A percentile compares a stretch with the other conserved stretches of the same genome.
phyloP scores from a whole-genome alignment of 1,140 invertebrate species.

The Dreissena rostriformis region DNA sequence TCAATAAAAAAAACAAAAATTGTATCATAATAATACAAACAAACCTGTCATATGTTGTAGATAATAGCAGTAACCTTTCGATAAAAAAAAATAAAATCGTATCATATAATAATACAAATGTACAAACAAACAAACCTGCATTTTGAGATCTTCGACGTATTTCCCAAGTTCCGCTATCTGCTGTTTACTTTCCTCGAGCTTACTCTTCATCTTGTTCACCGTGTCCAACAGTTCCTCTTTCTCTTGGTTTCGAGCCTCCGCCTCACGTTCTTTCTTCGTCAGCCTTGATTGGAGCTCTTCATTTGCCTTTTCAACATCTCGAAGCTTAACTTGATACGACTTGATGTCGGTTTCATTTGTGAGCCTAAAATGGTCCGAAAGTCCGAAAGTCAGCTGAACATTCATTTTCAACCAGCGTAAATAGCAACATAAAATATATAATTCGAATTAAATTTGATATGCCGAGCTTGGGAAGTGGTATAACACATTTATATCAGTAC shows the following conservation, averaged over 20 bases:
- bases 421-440: too few species aligned
- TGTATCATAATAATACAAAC: too few species aligned
- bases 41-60: too few species aligned
- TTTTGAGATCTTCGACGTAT: slow-evolving; percentile 87
- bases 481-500: too few species aligned
- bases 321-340: slow-evolving; percentile 91
- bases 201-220: slow-evolving; percentile 91
- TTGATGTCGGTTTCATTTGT: slow-evolving; percentile 97
- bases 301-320: slow-evolving; percentile 94
- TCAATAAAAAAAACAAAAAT: too few species aligned
- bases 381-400: too few species aligned
- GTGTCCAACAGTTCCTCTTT: slow-evolving; percentile 95
- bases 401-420: too few species aligned
- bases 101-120: too few species aligned
- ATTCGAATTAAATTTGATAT: too few species aligned
- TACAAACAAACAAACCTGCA: slow-evolving; percentile 81
- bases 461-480: too few species aligned
- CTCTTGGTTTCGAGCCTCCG: slow-evolving; percentile 93
- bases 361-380: slow-evolving; percentile 82
- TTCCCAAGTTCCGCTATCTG: slow-evolving; percentile 89
- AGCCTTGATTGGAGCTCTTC: slow-evolving; percentile 92
- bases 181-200: slow-evolving; percentile 94
- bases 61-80: too few species aligned
- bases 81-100: too few species aligned
- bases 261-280: slow-evolving; percentile 95